Conservation (phyloP, 2,888 invertebrate species). For the Timema cristinae region DNA sequence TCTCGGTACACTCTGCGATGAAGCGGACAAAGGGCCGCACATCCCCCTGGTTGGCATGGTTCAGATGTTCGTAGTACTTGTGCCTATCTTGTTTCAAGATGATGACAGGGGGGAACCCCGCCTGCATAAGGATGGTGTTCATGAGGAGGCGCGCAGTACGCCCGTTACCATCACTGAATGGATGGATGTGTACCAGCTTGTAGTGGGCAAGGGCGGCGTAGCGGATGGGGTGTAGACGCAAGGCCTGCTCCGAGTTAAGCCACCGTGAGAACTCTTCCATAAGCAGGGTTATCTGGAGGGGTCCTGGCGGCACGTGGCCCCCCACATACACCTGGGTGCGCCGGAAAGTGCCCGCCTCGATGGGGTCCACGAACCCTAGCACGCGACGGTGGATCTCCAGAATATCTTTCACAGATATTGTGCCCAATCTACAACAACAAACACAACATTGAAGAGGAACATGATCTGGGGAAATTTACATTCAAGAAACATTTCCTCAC, state of each 20-base stretch:
- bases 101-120: slow-evolving; percentile 94
- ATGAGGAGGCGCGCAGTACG: slow-evolving; percentile 91
- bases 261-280: slow-evolving; percentile 90
- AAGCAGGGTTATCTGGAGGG: slow-evolving; percentile 71
- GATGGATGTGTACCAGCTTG: slow-evolving; percentile 94
- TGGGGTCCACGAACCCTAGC: slow-evolving; percentile 90
- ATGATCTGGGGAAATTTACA: too few relatives aligned
- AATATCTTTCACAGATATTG: slow-evolving; percentile 79
- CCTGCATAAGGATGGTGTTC: slow-evolving; percentile 93
- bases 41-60: slow-evolving; percentile 91
- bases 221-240: slow-evolving; percentile 83
- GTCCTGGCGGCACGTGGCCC: slow-evolving; percentile 88
- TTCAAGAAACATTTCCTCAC: too few relatives aligned
- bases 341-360: slow-evolving; percentile 84
- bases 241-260: slow-evolving; percentile 85
- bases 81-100: slow-evolving; percentile 78
- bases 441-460: too few relatives aligned
- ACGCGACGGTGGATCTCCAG: slow-evolving; percentile 89
- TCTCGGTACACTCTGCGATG: slow-evolving; percentile 88
- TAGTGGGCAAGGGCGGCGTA: slow-evolving; percentile 96
- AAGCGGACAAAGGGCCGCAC: slow-evolving; percentile 94
- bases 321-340: slow-evolving; percentile 92
- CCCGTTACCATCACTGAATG: slow-evolving; percentile 95
- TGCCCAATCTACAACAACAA: slow-evolving; percentile 56
- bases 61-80: slow-evolving; percentile 82